Evolutionary conservation across 2,113 vertebrate genomes (phyloP).

Genomic region (Sapajus apella): DNA sequence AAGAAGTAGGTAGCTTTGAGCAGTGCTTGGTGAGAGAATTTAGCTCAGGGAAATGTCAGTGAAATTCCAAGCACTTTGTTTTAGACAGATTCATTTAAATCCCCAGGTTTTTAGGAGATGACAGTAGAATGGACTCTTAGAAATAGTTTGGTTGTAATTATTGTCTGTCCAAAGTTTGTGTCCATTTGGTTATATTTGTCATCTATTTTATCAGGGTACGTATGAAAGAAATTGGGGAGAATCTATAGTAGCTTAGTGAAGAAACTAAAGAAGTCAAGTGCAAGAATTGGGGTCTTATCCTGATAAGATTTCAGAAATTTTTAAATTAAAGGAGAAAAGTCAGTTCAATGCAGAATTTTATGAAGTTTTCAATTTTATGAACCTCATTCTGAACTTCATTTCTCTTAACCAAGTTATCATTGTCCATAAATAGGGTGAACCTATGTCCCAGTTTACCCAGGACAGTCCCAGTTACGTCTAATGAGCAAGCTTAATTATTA

Average conservation of each 20-base stretch:
- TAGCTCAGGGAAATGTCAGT: neutral
- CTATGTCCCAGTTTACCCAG: neutral
- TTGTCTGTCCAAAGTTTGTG: neutral
- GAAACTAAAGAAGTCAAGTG: neutral
- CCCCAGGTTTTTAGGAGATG: neutral
- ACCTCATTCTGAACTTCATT: neutral
- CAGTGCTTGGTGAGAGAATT: neutral
- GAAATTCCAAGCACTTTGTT: neutral
- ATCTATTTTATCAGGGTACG: neutral
- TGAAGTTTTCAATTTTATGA: neutral
- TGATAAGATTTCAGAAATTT: neutral
- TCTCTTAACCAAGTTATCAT: slow-evolving; percentile 9
- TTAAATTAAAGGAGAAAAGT: slow-evolving; percentile 28
- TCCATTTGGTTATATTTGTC: neutral
- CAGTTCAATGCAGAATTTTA: neutral
- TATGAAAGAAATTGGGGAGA: neutral
- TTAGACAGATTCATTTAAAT: neutral
- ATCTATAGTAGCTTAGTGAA: neutral
- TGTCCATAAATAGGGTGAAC: neutral
- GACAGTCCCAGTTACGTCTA: neutral
- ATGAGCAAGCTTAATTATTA: neutral
- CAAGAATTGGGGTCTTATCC: neutral
- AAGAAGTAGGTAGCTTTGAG: neutral
- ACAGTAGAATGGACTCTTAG: neutral
- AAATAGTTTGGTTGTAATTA: neutral